These are phyloP conservation scores for Trissoscelio sp. DNA, from an alignment of 2,888 invertebrate species.

Conservation along the genomic window DNA sequence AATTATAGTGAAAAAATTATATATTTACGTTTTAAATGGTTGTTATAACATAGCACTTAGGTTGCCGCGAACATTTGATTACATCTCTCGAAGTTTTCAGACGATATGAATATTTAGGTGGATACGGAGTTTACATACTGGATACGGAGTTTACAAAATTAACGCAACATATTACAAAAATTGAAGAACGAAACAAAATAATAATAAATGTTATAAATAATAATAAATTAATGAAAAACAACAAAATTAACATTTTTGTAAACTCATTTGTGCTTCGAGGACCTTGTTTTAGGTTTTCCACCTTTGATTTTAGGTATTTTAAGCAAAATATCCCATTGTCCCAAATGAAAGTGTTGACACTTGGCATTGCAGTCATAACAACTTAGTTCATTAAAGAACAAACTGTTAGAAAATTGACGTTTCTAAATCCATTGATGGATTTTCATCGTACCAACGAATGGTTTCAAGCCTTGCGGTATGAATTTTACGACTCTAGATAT, in stretches of 20 bases:
- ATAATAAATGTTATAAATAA: constrained; percentile 1
- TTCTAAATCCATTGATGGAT: constrained; percentile 46
- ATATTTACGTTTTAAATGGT: constrained; percentile 1
- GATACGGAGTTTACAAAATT: constrained; percentile 27
- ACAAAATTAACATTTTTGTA: constrained; percentile 20
- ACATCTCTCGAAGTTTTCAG: not conserved
- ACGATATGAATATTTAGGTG: constrained; percentile 4
- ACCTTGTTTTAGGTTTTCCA: constrained; percentile 22
- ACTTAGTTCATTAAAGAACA: constrained; percentile 40
- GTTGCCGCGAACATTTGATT: not conserved
- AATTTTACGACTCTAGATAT: constrained; percentile 5
- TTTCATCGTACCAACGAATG: constrained; percentile 57
- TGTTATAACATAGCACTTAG: not conserved
- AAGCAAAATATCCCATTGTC: constrained; percentile 16
- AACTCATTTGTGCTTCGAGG: constrained; percentile 3
- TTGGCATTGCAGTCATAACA: constrained; percentile 15
- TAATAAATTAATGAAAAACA: constrained; percentile 15
- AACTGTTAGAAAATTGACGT: not conserved
- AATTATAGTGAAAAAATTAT: constrained; percentile 1
- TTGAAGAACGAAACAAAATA: not conserved
- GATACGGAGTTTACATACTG: constrained; percentile 21
- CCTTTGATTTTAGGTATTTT: constrained; percentile 10
- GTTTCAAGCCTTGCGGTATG: constrained; percentile 14
- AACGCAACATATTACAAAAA: not conserved
- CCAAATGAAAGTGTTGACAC: constrained; percentile 24